Evolutionary conservation across 2,113 vertebrate genomes (phyloP).

Genomic region (Pelecanoides urinatrix): DNA sequence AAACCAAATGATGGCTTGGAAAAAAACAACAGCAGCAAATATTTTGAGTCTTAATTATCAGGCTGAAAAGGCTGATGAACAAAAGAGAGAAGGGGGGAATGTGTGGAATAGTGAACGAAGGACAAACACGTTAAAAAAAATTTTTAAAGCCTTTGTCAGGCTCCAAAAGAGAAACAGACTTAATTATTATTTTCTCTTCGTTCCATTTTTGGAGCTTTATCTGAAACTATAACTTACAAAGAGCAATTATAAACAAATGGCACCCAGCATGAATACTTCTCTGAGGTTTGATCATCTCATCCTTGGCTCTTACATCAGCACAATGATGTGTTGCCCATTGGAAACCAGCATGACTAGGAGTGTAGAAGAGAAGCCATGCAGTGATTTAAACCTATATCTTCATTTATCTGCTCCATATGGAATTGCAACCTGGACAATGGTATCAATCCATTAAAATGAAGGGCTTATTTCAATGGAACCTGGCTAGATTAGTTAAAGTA

Average conservation of each 20-base stretch:
- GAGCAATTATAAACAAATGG: constrained; percentile 77
- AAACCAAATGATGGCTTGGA: constrained; percentile 49
- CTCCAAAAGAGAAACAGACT: constrained; percentile 66
- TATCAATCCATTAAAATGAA: constrained; percentile 64
- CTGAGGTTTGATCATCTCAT: constrained; percentile 70
- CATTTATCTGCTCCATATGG: constrained; percentile 57
- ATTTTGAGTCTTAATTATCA: constrained; percentile 59
- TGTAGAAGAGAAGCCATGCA: constrained; percentile 34
- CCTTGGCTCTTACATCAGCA: constrained; percentile 67
- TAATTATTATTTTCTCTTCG: constrained; percentile 70
- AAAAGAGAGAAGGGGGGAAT: constrained; percentile 45
- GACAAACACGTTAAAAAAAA: not conserved
- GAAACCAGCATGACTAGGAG: constrained; percentile 58
- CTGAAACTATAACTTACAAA: constrained; percentile 76
- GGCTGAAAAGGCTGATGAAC: constrained; percentile 40
- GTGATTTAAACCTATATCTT: constrained; percentile 71
- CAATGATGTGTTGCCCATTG: constrained; percentile 66
- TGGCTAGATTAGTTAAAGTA: constrained; percentile 65
- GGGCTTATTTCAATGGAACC: constrained; percentile 40
- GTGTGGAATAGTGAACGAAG: not conserved
- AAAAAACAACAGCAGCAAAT: constrained; percentile 47
- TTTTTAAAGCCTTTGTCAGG: constrained; percentile 56
- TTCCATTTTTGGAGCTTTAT: constrained; percentile 74
- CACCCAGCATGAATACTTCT: constrained; percentile 70
- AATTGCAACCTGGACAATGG: constrained; percentile 61